Conservation (phyloP, 2,113 vertebrate species). For the Egretta garzetta region DNA sequence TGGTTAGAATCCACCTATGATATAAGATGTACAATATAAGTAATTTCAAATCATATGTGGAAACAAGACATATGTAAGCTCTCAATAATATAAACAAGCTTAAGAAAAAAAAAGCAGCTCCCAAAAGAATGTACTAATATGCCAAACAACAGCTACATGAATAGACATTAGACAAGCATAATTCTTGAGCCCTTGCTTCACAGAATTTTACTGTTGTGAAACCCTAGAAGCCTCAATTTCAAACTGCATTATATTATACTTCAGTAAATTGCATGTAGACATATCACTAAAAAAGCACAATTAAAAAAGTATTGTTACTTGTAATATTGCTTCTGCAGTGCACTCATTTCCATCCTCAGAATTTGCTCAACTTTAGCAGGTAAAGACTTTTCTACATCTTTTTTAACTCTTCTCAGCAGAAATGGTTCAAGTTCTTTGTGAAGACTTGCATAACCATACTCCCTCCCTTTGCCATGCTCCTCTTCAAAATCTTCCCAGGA, state of each 20-base stretch:
- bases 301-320: slow-evolving; percentile 69
- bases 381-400: slow-evolving; percentile 98
- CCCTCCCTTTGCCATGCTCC: slow-evolving; percentile 95
- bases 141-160: not conserved
- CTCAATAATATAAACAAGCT: not conserved
- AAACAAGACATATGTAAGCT: not conserved
- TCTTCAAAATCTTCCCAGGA: slow-evolving; percentile 98
- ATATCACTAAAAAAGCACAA: not conserved
- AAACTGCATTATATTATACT: not conserved
- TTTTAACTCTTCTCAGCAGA: slow-evolving; percentile 94
- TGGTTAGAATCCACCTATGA: slow-evolving; percentile 95
- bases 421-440: slow-evolving; percentile 98
- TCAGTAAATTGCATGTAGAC: not conserved
- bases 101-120: not conserved
- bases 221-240: not conserved
- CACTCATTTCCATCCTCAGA: slow-evolving; percentile 97
- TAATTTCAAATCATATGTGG: not conserved
- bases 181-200: not conserved
- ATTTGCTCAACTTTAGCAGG: slow-evolving; percentile 99
- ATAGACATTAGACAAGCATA: not conserved
- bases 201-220: not conserved
- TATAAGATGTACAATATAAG: not conserved
- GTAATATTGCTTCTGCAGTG: slow-evolving; percentile 98
- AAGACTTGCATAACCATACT: slow-evolving; percentile 95
- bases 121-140: not conserved